Percentiles rank a stretch among this genome's conserved stretches.
Conservation (phyloP, 1,140 invertebrate genomes). For the Asobara japonica region DNA sequence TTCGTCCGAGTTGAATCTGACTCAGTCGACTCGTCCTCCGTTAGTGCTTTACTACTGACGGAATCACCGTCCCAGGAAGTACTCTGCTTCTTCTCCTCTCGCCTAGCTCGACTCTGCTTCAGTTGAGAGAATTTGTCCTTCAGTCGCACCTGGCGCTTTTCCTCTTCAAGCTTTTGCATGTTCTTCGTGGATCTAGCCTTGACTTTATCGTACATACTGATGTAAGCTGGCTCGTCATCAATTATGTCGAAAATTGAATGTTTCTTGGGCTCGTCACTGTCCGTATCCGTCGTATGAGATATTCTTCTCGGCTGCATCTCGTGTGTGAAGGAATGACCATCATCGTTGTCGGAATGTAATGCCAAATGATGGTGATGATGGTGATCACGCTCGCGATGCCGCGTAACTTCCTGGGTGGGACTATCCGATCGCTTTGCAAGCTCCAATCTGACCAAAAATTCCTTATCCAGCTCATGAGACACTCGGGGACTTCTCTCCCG, state of each 20-base stretch:
- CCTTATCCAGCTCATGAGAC: conserved; percentile 69
- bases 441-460: conserved; percentile 73
- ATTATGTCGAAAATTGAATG: conserved; percentile 93
- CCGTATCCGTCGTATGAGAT: conserved; percentile 68
- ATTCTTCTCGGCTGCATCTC: conserved; percentile 61
- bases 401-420: conserved; percentile 43
- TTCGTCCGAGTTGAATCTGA: conserved; percentile 65
- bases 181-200: conserved; percentile 94
- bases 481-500: conserved; percentile 61
- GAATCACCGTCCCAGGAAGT: conserved; percentile 87
- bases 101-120: conserved; percentile 85
- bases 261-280: conserved; percentile 82
- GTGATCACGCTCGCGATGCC: conserved; percentile 52
- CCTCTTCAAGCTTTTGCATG: conserved; percentile 90
- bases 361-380: conserved; percentile 51
- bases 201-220: conserved; percentile 99
- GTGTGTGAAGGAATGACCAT: conserved; percentile 55
- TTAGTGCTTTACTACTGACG: conserved; percentile 71
- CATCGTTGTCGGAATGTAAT: conserved; percentile 58
- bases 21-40: conserved; percentile 62
- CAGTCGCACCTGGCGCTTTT: conserved; percentile 85
- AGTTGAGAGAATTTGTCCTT: conserved; percentile 90
- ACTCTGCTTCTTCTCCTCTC: conserved; percentile 86
- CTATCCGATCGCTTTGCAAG: conserved; percentile 59
- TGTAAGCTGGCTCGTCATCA: conserved; percentile 89